phyloP scores from a whole-genome alignment of 2,113 vertebrate species.

The Anolis carolinensis region DNA sequence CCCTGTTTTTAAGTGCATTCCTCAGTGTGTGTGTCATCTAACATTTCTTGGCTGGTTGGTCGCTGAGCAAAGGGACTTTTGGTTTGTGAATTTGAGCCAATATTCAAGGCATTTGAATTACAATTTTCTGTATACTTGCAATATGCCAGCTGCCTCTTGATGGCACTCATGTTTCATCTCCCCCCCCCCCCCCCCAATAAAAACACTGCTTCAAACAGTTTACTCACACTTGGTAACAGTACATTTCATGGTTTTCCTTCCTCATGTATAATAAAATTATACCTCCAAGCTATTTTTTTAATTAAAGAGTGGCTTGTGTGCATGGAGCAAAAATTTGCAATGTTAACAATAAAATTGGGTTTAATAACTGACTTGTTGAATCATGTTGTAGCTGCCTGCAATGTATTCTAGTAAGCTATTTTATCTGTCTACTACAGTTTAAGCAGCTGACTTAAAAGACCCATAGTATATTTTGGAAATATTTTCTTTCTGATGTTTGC shows the following conservation, averaged over 20 bases:
- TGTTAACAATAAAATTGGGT: conserved; percentile 36
- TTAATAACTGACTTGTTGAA: conserved; percentile 26
- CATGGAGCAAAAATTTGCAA: conserved; percentile 21
- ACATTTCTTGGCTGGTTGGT: background rate
- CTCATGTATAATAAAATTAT: conserved; percentile 36
- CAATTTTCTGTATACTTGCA: accelerated
- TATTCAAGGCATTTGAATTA: background rate
- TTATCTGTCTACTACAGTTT: conserved; percentile 38
- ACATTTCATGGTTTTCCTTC: conserved; percentile 40
- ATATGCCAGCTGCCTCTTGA: conserved; percentile 39
- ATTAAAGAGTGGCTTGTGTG: conserved; percentile 26
- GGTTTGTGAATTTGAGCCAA: background rate
- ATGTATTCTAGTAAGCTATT: conserved; percentile 19
- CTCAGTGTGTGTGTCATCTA: background rate
- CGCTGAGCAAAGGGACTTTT: background rate
- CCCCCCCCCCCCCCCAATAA: accelerated
- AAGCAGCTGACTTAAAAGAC: conserved; percentile 1
- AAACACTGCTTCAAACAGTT: background rate
- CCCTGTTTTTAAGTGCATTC: background rate
- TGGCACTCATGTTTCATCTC: conserved; percentile 52
- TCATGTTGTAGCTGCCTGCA: conserved; percentile 4
- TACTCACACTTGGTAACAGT: conserved; percentile 58
- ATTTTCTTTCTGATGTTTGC: conserved; percentile 30
- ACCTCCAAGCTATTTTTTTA: conserved; percentile 31
- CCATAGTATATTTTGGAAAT: conserved; percentile 20